Percentiles rank a stretch among this genome's conserved stretches.
These are phyloP conservation scores for Mizuhopecten yessoensis DNA, from an alignment of 1,140 invertebrate species.

Conservation along the genomic window DNA sequence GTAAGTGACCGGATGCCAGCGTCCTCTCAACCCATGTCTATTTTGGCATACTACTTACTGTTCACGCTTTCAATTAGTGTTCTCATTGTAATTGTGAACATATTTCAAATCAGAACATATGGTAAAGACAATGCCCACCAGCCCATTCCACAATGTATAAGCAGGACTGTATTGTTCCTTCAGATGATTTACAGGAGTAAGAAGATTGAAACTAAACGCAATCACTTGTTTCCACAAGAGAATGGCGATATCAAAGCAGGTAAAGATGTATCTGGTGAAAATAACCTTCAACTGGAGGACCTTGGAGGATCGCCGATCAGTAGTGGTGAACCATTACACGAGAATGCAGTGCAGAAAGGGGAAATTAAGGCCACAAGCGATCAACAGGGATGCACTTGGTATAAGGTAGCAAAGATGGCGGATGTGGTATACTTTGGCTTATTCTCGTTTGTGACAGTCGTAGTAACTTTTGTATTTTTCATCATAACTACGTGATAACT, in stretches of 20 bases:
- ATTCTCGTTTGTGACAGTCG: background rate
- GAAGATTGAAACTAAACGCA: background rate
- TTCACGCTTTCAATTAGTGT: conserved; percentile 2
- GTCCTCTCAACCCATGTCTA: conserved; percentile 55
- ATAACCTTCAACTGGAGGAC: background rate
- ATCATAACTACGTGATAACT: background rate
- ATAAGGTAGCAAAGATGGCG: background rate
- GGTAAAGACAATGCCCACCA: conserved; percentile 20
- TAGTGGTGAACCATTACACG: background rate
- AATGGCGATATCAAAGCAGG: background rate
- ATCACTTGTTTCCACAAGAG: background rate
- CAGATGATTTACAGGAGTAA: background rate
- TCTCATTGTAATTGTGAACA: conserved; percentile 10
- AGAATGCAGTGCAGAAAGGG: background rate
- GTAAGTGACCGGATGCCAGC: conserved; percentile 57
- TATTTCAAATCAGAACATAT: conserved; percentile 47
- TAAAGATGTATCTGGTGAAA: background rate
- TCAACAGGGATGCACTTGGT: background rate
- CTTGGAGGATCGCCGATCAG: background rate
- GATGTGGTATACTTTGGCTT: background rate
- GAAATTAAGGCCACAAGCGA: background rate
- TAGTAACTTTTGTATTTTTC: background rate
- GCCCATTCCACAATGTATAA: background rate
- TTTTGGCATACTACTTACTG: conserved; percentile 46
- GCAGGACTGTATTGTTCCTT: background rate